Evolutionary conservation across 1,140 invertebrate species (phyloP), one percentile per base, ranked within the genome.

Genomic region (Caenorhabditis inopinata): DNA sequence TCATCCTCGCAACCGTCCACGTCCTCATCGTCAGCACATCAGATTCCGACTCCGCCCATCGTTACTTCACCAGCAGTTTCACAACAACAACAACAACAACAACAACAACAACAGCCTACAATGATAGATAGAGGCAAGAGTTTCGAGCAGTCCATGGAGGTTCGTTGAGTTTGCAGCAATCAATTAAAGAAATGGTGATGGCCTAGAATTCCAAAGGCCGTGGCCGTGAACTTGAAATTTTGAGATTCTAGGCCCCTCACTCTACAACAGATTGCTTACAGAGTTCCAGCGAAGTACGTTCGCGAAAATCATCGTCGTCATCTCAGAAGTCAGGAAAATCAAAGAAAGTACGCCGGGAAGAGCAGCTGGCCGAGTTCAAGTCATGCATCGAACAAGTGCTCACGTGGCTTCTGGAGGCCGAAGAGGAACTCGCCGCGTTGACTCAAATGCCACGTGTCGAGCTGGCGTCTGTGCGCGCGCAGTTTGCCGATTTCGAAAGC

Each of bases 401-500:
- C 4, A 82, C 85, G 5, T 85, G 85, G 85, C 76, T 85, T 5
- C 78, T 85, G n/a, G 85, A 86, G 73, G 82, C 85, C 53, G 84
- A 85, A 79, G 85, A 85, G 12, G 81, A 85, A 21, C 49, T 85
- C 18, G 45, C 58, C 18, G 29, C 68, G 5, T 42, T 86, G 6
- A 62, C 82, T 18, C 74, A 45, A 53, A 83, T 81, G 38, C 77
- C 87, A 53, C 49, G 78, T 23, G 62, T 46, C 18, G 76, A 85
- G 12, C 45, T 88, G 38, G 83, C 80, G 25, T 82, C 53, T 11
- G 85, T 86, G 5, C 86, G 84, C 27, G 45, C 82, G 18, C 82
- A 88, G 74, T 87, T 87, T 68, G 76, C 80, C 48, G 85, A 87
- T 35, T 87, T 88, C 58, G 86, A 87, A 77, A 78, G 76, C n/a